Evolutionary conservation across 2,797 vertebrate genomes (phyloP).

Genomic region (Lagocephalus sceleratus): DNA sequence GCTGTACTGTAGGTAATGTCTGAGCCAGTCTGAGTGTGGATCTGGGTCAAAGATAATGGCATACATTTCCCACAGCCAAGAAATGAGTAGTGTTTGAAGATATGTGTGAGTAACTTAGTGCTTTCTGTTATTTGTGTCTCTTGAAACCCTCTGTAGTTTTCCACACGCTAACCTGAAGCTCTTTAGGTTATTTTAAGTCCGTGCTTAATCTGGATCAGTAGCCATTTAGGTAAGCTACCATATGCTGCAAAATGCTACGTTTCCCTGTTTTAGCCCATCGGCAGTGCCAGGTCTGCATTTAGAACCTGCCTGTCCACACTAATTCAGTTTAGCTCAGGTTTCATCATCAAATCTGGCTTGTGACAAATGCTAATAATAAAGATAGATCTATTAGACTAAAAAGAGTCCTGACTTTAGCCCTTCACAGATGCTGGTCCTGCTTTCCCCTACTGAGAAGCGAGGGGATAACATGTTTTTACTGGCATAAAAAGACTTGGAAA

Average conservation of each 20-base stretch:
- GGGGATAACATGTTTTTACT: constrained; percentile 28
- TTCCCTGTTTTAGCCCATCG: no score
- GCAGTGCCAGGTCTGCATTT: no score
- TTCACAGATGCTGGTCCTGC: constrained; percentile 27
- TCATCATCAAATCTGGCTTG: no score
- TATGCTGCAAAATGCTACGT: no score
- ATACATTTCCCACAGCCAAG: constrained; percentile 27
- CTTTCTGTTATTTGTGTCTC: constrained; percentile 12
- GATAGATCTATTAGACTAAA: constrained; percentile 13
- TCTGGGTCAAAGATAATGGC: constrained; percentile 47
- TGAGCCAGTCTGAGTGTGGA: constrained; percentile 39
- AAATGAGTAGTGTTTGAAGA: constrained; percentile 32
- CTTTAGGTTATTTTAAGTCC: background rate
- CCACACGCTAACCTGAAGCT: background rate
- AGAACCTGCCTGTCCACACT: no score
- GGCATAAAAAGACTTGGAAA: constrained; percentile 18
- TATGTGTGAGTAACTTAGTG: constrained; percentile 13
- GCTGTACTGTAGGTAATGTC: constrained; percentile 20
- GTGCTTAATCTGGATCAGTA: constrained; percentile 7
- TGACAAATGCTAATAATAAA: no score
- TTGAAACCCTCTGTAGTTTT: background rate
- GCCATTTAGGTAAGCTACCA: background rate
- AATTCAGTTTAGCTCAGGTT: no score
- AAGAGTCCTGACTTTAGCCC: constrained; percentile 17
- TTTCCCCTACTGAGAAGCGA: constrained; percentile 8